phyloP scores from a whole-genome alignment of 2,113 vertebrate species.

The Boulengerochromis microlepis region DNA sequence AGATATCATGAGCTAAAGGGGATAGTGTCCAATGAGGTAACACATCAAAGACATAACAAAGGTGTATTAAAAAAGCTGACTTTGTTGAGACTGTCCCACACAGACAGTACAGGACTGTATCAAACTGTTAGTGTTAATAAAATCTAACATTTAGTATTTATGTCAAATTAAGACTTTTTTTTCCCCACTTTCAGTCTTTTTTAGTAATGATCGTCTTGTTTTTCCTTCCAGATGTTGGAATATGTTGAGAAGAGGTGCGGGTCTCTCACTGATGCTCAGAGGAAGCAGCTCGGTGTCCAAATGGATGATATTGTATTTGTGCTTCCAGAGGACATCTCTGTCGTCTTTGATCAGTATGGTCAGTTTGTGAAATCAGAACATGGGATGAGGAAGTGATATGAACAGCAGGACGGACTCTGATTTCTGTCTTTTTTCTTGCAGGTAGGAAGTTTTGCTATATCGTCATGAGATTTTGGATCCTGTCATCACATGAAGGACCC shows the following conservation, averaged over 20 bases:
- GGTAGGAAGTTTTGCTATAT: conserved; percentile 47
- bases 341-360: conserved; percentile 37
- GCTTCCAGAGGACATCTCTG: conserved; percentile 46
- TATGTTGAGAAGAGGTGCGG: conserved; percentile 28
- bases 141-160: neutral
- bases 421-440: neutral
- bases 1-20: conserved; percentile 33
- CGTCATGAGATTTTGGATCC: conserved; percentile 48
- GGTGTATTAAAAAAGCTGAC: neutral
- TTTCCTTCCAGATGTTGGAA: conserved; percentile 35
- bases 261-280: conserved; percentile 2
- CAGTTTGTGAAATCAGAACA: neutral
- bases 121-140: neutral
- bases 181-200: rapidly evolving
- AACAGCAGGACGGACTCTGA: neutral
- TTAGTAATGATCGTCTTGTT: rapidly evolving
- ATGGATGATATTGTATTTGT: conserved; percentile 50
- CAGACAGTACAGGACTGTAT: neutral
- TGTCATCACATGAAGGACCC: conserved; percentile 40
- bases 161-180: neutral
- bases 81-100: neutral
- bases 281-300: conserved; percentile 23
- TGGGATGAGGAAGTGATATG: neutral
- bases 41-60: neutral
- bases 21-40: conserved; percentile 53